These are phyloP conservation scores for Tetragnatha montana DNA, from an alignment of 2,888 invertebrate species.

Conservation along the genomic window DNA sequence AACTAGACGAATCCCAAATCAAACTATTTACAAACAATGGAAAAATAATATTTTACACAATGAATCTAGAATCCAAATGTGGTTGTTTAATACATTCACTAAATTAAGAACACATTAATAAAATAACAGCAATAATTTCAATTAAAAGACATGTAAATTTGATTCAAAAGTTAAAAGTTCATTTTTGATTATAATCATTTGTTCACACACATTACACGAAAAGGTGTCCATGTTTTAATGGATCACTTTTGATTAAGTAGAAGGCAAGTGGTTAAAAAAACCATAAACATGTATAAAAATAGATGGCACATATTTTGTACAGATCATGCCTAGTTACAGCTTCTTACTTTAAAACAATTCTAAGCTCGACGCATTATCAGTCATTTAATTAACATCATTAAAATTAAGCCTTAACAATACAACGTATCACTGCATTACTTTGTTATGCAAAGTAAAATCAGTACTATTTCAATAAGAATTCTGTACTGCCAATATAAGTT, in stretches of 20 bases:
- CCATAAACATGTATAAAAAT: slow-evolving; percentile 63
- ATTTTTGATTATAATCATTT: slow-evolving; percentile 35
- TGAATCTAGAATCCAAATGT: not conserved
- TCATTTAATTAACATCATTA: too few species aligned
- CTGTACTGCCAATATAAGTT: too few species aligned
- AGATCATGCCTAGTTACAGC: slow-evolving; percentile 9
- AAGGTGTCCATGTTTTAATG: not conserved
- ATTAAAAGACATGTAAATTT: not conserved
- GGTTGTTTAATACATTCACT: too few species aligned
- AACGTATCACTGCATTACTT: too few species aligned
- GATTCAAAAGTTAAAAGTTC: not conserved
- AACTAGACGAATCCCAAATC: slow-evolving; percentile 17
- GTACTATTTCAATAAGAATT: too few species aligned
- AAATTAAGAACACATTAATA: not conserved
- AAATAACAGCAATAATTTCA: not conserved
- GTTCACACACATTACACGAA: slow-evolving; percentile 3
- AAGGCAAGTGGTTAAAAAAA: slow-evolving; percentile 40
- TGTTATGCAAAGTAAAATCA: too few species aligned
- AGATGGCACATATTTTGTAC: slow-evolving; percentile 64
- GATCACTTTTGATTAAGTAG: slow-evolving; percentile 37
- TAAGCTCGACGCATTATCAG: not conserved
- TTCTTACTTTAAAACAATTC: not conserved
- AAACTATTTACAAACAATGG: slow-evolving; percentile 52
- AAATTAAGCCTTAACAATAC: too few species aligned
- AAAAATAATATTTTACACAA: not conserved